Evolutionary conservation across 2,888 invertebrate genomes (phyloP).

Genomic region (Stenotaenia linearis): DNA sequence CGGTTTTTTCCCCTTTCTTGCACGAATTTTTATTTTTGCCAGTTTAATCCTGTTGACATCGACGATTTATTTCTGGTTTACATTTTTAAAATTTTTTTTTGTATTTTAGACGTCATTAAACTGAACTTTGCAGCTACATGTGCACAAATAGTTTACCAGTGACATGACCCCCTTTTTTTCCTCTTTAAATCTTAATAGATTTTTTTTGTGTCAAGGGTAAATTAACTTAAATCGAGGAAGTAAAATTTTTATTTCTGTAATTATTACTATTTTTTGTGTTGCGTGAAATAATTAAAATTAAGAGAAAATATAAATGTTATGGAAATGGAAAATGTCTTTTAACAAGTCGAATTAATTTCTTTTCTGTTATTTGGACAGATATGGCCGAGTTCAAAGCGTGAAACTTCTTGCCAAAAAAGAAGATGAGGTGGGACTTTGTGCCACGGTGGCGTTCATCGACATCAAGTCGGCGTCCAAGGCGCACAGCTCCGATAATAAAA

Average conservation of each 20-base stretch:
- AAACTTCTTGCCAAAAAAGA: slow-evolving; percentile 65
- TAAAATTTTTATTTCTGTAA: background rate
- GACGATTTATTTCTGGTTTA: background rate
- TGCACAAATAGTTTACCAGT: background rate
- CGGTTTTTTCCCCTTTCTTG: background rate
- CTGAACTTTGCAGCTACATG: slow-evolving; percentile 8
- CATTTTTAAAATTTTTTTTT: background rate
- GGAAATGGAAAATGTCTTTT: background rate
- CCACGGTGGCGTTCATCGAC: slow-evolving; percentile 92
- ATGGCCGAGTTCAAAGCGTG: slow-evolving; percentile 96
- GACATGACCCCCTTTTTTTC: background rate
- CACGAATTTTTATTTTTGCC: background rate
- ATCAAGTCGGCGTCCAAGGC: slow-evolving; percentile 93
- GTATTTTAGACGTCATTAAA: background rate
- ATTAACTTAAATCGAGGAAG: background rate
- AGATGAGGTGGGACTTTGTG: slow-evolving; percentile 55
- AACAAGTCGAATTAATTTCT: background rate
- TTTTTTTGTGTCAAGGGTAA: background rate
- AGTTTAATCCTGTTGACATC: background rate
- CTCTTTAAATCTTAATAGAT: background rate
- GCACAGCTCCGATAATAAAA: slow-evolving; percentile 79
- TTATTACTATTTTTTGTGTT: background rate
- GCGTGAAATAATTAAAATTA: background rate
- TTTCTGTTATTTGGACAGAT: slow-evolving; percentile 55
- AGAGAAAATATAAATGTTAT: background rate